Percentiles rank a stretch among this genome's conserved stretches.
phyloP scores from a whole-genome alignment of 2,797 vertebrate genomes.

The Sylvia borin region DNA sequence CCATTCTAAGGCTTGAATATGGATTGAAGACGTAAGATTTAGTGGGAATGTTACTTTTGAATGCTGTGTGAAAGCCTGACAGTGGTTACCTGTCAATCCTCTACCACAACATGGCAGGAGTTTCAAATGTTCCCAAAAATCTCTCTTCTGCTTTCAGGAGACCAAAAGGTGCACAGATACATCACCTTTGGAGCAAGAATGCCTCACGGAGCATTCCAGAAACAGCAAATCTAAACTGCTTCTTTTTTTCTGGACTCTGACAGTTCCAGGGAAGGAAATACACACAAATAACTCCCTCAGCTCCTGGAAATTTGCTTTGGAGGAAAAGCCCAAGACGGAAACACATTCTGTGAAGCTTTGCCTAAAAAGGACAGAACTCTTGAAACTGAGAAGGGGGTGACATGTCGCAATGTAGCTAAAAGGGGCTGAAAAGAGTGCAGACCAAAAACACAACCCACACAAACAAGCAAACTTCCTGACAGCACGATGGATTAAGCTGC shows the following conservation, averaged over 20 bases:
- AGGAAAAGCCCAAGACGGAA: background rate
- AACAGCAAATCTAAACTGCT: background rate
- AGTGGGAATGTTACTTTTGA: background rate
- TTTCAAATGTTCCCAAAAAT: background rate
- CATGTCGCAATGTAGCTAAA: background rate
- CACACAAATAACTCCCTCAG: background rate
- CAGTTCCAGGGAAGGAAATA: background rate
- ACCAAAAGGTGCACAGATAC: background rate
- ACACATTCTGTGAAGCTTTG: background rate
- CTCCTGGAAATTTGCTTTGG: background rate
- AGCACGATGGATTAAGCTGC: background rate
- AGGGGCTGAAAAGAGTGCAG: background rate
- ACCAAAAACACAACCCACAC: background rate
- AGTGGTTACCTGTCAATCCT: background rate
- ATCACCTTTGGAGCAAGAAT: background rate
- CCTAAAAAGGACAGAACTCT: slow-evolving; percentile 36
- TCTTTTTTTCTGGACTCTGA: background rate
- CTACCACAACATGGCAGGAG: background rate
- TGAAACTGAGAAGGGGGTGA: background rate
- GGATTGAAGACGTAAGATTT: background rate
- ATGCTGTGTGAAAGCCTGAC: background rate
- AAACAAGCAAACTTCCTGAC: slow-evolving; percentile 38
- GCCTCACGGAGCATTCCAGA: background rate
- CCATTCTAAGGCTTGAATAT: background rate
- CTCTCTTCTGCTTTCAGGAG: background rate